phyloP scores from a whole-genome alignment of 2,113 vertebrate species.

The Pyxicephalus adspersus region DNA sequence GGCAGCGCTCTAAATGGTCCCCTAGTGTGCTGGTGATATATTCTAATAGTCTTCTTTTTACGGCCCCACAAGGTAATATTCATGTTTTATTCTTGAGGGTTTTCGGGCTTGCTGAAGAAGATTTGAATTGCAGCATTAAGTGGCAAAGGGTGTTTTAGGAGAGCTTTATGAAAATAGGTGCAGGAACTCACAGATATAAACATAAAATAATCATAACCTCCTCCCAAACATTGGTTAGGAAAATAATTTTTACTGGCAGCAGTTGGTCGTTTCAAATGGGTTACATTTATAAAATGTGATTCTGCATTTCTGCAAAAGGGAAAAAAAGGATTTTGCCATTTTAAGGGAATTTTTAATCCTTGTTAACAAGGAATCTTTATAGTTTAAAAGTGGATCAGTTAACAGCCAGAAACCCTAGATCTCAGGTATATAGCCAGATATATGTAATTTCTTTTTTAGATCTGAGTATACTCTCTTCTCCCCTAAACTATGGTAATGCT shows the following conservation, averaged over 20 bases:
- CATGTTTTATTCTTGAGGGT: conserved; percentile 95
- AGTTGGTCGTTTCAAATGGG: not conserved
- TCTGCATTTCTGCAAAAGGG: not conserved
- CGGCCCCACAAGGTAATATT: conserved; percentile 89
- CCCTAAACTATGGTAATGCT: too few relatives aligned
- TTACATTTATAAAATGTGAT: not conserved
- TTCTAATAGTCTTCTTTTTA: conserved; percentile 95
- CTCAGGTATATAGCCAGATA: too few relatives aligned
- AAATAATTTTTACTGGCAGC: conserved; percentile 70
- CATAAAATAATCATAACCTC: conserved; percentile 78
- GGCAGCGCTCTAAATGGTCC: conserved; percentile 94
- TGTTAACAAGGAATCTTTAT: too few relatives aligned
- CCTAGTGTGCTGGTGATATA: conserved; percentile 93
- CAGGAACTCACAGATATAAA: conserved; percentile 71
- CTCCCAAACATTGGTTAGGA: conserved; percentile 72
- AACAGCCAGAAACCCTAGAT: too few relatives aligned
- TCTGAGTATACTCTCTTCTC: too few relatives aligned
- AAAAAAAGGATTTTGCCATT: not conserved
- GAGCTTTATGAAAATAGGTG: conserved; percentile 83
- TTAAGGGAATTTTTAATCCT: too few relatives aligned
- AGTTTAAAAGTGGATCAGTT: too few relatives aligned
- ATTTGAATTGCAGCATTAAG: conserved; percentile 95
- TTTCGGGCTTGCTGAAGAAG: conserved; percentile 81
- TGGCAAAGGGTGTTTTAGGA: conserved; percentile 89
- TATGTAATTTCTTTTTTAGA: too few relatives aligned